These are phyloP conservation scores for Centropyge bicolor DNA, from an alignment of 2,797 vertebrate species.

Conservation along the genomic window DNA sequence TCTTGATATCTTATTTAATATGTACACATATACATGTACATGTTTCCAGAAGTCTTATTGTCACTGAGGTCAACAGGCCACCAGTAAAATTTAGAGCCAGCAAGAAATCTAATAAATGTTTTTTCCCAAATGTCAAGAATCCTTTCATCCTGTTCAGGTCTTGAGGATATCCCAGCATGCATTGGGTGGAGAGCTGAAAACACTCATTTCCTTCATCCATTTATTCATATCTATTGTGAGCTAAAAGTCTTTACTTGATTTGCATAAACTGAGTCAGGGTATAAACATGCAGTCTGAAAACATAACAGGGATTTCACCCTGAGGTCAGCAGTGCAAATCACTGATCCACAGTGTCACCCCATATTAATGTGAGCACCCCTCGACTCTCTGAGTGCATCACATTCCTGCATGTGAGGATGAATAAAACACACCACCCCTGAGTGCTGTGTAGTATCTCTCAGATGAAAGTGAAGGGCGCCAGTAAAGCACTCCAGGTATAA, in stretches of 20 bases:
- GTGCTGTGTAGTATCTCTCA: background rate
- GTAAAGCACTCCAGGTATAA: constrained; percentile 25
- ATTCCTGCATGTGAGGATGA: background rate
- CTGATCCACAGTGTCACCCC: background rate
- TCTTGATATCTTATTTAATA: too few species aligned
- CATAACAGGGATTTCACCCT: background rate
- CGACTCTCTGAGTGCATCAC: background rate
- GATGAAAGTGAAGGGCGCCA: background rate
- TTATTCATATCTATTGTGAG: background rate
- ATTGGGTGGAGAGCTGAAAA: constrained; percentile 1
- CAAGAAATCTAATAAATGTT: too few species aligned
- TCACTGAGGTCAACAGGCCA: too few species aligned
- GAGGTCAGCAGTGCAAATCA: background rate
- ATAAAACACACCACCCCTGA: background rate
- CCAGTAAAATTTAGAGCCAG: too few species aligned
- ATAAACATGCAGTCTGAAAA: background rate
- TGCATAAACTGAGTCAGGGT: background rate
- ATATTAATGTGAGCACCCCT: background rate
- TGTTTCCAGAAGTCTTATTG: too few species aligned
- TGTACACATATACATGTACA: too few species aligned
- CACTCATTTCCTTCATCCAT: background rate
- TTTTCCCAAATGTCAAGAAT: background rate
- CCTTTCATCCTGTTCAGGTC: background rate
- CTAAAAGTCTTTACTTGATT: constrained; percentile 4
- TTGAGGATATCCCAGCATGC: constrained; percentile 13